Evolutionary conservation across 2,888 invertebrate species (phyloP).

Genomic region (Xestobium rufovillosum): DNA sequence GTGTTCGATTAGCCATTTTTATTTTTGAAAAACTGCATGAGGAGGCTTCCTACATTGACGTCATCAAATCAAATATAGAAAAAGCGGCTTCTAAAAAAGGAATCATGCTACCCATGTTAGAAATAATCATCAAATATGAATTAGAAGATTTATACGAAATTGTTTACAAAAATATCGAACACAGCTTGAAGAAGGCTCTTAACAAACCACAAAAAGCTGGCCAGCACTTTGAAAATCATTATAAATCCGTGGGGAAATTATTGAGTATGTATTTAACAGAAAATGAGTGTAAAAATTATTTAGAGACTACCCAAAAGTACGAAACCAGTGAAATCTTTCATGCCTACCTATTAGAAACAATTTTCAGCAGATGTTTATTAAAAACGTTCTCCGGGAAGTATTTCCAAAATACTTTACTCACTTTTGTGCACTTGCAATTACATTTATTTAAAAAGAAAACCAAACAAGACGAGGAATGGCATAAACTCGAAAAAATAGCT

Average conservation of each 20-base stretch:
- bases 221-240: slow-evolving; percentile 55
- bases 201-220: slow-evolving; percentile 65
- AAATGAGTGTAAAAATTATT: slow-evolving; percentile 50
- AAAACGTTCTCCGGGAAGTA: slow-evolving; percentile 38
- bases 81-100: slow-evolving; percentile 53
- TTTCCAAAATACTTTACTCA: slow-evolving; percentile 49
- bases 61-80: slow-evolving; percentile 41
- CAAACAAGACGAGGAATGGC: slow-evolving; percentile 23
- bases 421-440: slow-evolving; percentile 49
- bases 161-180: slow-evolving; percentile 54
- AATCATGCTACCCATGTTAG: slow-evolving; percentile 55
- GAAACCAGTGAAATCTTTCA: slow-evolving; percentile 55
- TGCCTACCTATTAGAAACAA: slow-evolving; percentile 47
- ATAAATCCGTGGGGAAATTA: slow-evolving; percentile 51
- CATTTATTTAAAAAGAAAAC: slow-evolving; percentile 44
- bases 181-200: slow-evolving; percentile 54
- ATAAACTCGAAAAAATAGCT: slow-evolving; percentile 25
- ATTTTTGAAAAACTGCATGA: slow-evolving; percentile 50
- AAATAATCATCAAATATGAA: slow-evolving; percentile 41
- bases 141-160: slow-evolving; percentile 46
- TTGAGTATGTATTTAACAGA: slow-evolving; percentile 53
- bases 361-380: slow-evolving; percentile 48
- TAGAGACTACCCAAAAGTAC: slow-evolving; percentile 55
- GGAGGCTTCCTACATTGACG: slow-evolving; percentile 23
- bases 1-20: slow-evolving; percentile 50